phyloP scores from a whole-genome alignment of 2,888 invertebrate genomes.

The Andricus quercusramuli region DNA sequence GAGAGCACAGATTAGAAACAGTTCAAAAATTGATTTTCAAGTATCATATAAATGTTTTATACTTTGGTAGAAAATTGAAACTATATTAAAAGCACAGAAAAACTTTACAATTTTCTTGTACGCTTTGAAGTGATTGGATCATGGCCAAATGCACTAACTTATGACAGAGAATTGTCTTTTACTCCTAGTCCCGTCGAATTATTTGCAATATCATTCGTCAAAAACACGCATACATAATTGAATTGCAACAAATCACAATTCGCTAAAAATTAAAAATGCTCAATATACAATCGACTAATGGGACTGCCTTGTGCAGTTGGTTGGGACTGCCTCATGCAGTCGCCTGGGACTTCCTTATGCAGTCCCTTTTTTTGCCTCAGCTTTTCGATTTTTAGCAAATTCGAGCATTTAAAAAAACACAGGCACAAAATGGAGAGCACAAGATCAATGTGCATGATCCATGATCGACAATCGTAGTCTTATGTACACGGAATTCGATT shows the following conservation, averaged over 20 bases:
- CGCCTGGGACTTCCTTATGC: constrained; percentile 10
- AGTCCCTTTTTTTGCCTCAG: constrained; percentile 8
- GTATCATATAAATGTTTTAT: background rate
- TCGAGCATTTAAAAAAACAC: constrained; percentile 52
- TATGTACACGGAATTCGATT: constrained; percentile 64
- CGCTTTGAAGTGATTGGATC: background rate
- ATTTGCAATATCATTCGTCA: constrained; percentile 52
- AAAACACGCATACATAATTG: constrained; percentile 55
- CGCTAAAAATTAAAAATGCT: constrained; percentile 49
- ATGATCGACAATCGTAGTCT: constrained; percentile 60
- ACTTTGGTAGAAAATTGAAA: background rate
- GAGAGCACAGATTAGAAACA: too few relatives aligned
- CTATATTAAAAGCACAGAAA: constrained; percentile 11
- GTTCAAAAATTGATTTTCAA: too few relatives aligned
- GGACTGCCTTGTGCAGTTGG: constrained; percentile 15
- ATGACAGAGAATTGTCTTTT: constrained; percentile 54
- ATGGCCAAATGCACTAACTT: constrained; percentile 40
- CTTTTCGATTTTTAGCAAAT: constrained; percentile 56
- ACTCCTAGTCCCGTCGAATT: constrained; percentile 50
- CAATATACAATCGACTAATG: constrained; percentile 20
- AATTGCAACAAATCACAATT: constrained; percentile 53
- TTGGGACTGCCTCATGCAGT: constrained; percentile 18
- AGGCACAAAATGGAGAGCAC: constrained; percentile 61
- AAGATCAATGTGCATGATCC: constrained; percentile 60
- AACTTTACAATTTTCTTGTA: constrained; percentile 11